These are phyloP conservation scores for Candidula unifasciata DNA, from an alignment of 2,888 invertebrate species.

Conservation along the genomic window DNA sequence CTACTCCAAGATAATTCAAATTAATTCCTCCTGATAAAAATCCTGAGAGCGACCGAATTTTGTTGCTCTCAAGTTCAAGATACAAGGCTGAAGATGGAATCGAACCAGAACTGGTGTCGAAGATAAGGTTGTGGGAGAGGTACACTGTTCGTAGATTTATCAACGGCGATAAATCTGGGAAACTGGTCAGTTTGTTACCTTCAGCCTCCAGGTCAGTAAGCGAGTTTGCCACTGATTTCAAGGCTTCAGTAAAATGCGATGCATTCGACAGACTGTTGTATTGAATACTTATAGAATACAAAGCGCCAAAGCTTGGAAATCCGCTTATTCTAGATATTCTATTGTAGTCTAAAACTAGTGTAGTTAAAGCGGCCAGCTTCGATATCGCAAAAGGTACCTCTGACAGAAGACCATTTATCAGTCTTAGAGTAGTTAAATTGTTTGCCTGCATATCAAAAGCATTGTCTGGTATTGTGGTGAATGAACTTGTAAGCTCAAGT, in stretches of 20 bases:
- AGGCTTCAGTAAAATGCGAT: neutral
- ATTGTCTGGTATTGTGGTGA: neutral
- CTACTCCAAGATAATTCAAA: neutral
- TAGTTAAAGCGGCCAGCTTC: neutral
- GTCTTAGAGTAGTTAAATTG: neutral
- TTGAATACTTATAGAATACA: neutral
- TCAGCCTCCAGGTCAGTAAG: neutral
- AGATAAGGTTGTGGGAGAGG: neutral
- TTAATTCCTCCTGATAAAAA: neutral
- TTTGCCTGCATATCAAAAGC: neutral
- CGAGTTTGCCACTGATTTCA: neutral
- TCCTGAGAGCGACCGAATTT: neutral
- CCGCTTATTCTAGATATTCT: neutral
- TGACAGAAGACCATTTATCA: neutral
- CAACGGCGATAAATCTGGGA: neutral
- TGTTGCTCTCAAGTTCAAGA: neutral
- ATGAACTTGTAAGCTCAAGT: neutral
- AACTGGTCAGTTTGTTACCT: neutral
- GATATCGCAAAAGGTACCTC: neutral
- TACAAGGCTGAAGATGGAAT: neutral
- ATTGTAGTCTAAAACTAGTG: slow-evolving; percentile 4
- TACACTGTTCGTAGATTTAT: neutral
- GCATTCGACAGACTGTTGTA: neutral
- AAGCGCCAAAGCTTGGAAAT: slow-evolving; percentile 2
- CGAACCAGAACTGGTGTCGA: neutral